phyloP scores from a whole-genome alignment of 1,140 invertebrate genomes.

The Lethrus apterus region DNA sequence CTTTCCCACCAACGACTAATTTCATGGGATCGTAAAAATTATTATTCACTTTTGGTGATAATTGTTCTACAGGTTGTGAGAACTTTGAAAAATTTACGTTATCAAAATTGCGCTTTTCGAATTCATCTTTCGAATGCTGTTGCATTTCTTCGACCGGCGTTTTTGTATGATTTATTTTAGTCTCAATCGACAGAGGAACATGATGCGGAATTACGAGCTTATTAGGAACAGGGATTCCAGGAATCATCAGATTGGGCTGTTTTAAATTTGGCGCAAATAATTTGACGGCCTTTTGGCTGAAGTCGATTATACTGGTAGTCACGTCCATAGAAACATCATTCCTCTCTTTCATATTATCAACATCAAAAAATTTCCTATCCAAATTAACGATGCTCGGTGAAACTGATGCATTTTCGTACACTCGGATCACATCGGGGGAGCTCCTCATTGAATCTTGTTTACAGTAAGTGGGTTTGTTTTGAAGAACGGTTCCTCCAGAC shows the following conservation, averaged over 20 bases:
- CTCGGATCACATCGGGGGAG: conserved; percentile 28
- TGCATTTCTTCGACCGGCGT: background rate
- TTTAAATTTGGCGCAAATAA: conserved; percentile 37
- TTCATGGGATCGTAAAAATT: conserved; percentile 60
- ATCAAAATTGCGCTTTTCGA: too few species aligned
- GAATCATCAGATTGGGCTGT: conserved; percentile 32
- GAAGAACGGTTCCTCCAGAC: conserved; percentile 63
- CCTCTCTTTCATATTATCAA: too few species aligned
- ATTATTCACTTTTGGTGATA: background rate
- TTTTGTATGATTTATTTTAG: too few species aligned
- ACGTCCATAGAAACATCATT: too few species aligned
- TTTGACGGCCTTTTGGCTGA: conserved; percentile 38
- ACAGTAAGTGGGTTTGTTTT: conserved; percentile 38
- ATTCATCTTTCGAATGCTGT: too few species aligned
- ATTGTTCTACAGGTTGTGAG: background rate
- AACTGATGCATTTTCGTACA: conserved; percentile 27
- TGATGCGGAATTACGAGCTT: conserved; percentile 12
- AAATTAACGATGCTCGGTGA: conserved; percentile 30
- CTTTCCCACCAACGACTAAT: conserved; percentile 54
- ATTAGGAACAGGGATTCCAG: conserved; percentile 24
- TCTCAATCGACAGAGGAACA: background rate
- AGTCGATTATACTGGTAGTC: conserved; percentile 40
- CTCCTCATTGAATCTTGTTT: background rate
- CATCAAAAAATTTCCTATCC: too few species aligned
- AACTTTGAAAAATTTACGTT: too few species aligned